Percentiles rank a stretch among this genome's conserved stretches.
These are phyloP conservation scores for Centropyge bicolor DNA, from an alignment of 2,797 vertebrate genomes.

Conservation along the genomic window DNA sequence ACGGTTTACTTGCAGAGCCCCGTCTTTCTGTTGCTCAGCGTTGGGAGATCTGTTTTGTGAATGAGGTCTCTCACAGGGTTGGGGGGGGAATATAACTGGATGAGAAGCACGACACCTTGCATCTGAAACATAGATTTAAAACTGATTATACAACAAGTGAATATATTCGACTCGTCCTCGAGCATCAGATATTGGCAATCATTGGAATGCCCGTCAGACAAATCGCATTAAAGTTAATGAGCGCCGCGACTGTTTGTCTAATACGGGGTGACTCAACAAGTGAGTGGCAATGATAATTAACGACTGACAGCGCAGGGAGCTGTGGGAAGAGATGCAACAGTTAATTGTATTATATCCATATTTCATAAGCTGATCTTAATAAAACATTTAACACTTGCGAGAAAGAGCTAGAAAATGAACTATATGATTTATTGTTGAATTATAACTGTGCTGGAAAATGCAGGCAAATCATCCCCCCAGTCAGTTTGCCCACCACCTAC, in stretches of 20 bases:
- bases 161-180: slow-evolving; percentile 22
- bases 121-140: slow-evolving; percentile 45
- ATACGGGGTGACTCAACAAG: slow-evolving; percentile 26
- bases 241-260: slow-evolving; percentile 16
- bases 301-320: slow-evolving; percentile 8
- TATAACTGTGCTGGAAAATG: slow-evolving; percentile 10
- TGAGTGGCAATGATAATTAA: slow-evolving; percentile 35
- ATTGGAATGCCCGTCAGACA: slow-evolving; percentile 43
- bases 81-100: neutral
- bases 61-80: neutral
- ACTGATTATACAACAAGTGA: slow-evolving; percentile 27
- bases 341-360: slow-evolving; percentile 15
- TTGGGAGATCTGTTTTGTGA: slow-evolving; percentile 2
- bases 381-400: slow-evolving; percentile 20
- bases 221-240: slow-evolving; percentile 60
- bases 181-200: slow-evolving; percentile 28
- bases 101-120: slow-evolving; percentile 7
- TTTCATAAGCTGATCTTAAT: slow-evolving; percentile 33
- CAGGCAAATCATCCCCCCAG: slow-evolving; percentile 35
- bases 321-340: slow-evolving; percentile 6
- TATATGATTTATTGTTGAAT: slow-evolving; percentile 34
- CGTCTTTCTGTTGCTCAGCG: slow-evolving; percentile 24
- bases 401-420: neutral
- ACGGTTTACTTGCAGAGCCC: neutral
- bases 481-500: slow-evolving; percentile 37